phyloP scores from a whole-genome alignment of 2,113 vertebrate genomes.

The Oxyruncus cristatus region DNA sequence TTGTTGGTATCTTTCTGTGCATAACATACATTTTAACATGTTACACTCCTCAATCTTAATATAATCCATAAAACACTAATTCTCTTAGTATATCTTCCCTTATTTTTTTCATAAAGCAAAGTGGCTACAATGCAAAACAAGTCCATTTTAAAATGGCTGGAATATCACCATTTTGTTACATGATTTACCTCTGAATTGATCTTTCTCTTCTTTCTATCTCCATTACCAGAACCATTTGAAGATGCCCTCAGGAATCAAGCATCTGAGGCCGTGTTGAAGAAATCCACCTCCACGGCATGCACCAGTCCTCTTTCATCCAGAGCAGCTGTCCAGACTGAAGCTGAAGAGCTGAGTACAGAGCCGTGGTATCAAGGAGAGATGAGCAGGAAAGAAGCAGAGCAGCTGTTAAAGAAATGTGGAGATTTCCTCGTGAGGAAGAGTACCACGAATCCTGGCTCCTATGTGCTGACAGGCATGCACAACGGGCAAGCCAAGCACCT shows the following conservation, averaged over 20 bases:
- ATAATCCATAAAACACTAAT: neutral
- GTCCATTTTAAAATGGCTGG: neutral
- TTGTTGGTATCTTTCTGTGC: neutral
- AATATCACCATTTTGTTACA: neutral
- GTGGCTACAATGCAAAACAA: neutral
- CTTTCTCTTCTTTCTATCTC: neutral
- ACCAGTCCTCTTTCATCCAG: constrained; percentile 84
- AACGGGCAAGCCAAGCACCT: constrained; percentile 92
- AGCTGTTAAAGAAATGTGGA: constrained; percentile 86
- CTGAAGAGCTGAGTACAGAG: constrained; percentile 84
- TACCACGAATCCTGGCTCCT: constrained; percentile 91
- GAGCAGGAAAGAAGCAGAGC: constrained; percentile 93
- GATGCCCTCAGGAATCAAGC: constrained; percentile 87
- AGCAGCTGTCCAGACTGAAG: constrained; percentile 70
- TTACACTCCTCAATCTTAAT: neutral
- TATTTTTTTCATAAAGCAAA: neutral
- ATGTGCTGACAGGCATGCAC: constrained; percentile 95
- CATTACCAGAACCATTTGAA: constrained; percentile 89
- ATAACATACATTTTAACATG: neutral
- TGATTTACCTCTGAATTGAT: neutral
- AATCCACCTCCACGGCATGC: constrained; percentile 81
- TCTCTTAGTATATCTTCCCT: neutral
- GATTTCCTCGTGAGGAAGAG: constrained; percentile 97
- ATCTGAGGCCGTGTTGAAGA: constrained; percentile 72
- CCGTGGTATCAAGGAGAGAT: constrained; percentile 93